Evolutionary conservation across 2,797 vertebrate genomes (phyloP).

Genomic region (Nothura maculosa): DNA sequence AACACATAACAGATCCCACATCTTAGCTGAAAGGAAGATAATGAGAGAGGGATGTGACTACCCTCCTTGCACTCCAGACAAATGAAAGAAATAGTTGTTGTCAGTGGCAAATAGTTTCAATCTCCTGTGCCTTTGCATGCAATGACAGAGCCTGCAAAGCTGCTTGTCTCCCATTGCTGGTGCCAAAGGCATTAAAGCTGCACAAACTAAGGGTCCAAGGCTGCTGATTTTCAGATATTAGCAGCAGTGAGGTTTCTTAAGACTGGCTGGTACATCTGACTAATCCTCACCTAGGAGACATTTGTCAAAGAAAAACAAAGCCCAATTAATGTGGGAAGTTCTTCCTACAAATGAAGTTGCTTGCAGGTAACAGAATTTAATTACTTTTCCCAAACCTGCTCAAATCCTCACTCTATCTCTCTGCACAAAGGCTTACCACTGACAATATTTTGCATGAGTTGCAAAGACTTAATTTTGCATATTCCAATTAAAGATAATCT

Average conservation of each 20-base stretch:
- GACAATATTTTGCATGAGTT: constrained; percentile 13
- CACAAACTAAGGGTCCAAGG: neutral
- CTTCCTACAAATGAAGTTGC: neutral
- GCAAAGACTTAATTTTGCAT: constrained; percentile 47
- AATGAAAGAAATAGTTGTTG: neutral
- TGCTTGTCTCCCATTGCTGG: neutral
- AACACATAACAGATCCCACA: neutral
- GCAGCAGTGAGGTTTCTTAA: neutral
- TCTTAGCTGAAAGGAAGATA: neutral
- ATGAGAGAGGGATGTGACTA: neutral
- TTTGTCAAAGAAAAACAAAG: neutral
- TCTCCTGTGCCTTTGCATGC: neutral
- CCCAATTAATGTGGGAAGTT: neutral
- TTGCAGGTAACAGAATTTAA: constrained; percentile 9
- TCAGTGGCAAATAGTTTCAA: neutral
- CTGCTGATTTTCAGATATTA: neutral
- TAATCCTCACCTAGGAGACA: neutral
- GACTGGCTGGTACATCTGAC: neutral
- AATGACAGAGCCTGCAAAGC: neutral
- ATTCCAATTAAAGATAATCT: constrained; percentile 59
- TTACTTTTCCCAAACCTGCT: constrained; percentile 8
- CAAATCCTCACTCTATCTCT: constrained; percentile 14
- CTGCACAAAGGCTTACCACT: neutral
- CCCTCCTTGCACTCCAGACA: neutral
- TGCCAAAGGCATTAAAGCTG: neutral